Conservation (phyloP, 1,140 invertebrate species). For the Formica selysi region DNA sequence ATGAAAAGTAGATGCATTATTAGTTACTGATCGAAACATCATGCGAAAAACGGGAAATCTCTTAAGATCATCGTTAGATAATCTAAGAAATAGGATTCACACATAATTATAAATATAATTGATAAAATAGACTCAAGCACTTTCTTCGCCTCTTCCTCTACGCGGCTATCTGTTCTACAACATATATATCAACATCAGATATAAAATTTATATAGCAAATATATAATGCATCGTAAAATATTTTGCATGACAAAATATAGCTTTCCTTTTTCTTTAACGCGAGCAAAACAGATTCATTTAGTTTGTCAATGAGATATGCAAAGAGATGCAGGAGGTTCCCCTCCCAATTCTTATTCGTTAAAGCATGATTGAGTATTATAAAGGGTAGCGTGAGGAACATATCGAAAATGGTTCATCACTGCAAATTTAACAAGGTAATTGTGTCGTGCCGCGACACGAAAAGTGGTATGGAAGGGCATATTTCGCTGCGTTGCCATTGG, state of each 20-base stretch:
- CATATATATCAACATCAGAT: background rate
- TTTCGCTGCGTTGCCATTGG: background rate
- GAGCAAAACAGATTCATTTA: conserved; percentile 29
- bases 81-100: background rate
- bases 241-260: conserved; percentile 5
- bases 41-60: background rate
- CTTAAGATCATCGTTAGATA: background rate
- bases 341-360: conserved; percentile 73
- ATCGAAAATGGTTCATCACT: conserved; percentile 51
- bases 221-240: background rate
- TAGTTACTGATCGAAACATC: background rate
- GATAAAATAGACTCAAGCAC: background rate
- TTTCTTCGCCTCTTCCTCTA: background rate
- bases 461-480: conserved; percentile 19
- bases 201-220: background rate
- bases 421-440: conserved; percentile 51
- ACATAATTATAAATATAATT: background rate
- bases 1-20: background rate
- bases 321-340: conserved; percentile 61
- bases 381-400: conserved; percentile 65
- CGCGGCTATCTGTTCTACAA: background rate
- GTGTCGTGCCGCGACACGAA: background rate
- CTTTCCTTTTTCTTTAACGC: background rate
- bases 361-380: conserved; percentile 71
- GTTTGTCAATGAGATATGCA: conserved; percentile 8